Base-by-base conservation (phyloP, 2,888 invertebrate genomes). In the Tipula helvola region DNA sequence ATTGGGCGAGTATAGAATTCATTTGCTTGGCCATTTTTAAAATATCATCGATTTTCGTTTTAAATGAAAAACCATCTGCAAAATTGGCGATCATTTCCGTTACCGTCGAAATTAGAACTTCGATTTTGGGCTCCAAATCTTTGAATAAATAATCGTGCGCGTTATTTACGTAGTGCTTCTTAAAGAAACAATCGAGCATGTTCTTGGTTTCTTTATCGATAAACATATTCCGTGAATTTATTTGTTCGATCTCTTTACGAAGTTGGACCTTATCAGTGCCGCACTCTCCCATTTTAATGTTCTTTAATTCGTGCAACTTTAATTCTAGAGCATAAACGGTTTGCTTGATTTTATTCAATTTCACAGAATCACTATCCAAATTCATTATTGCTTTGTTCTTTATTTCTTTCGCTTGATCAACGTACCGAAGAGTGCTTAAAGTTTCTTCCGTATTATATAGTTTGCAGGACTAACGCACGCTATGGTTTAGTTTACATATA, bases 391-490 rank as follows among this genome's bases (percentile, higher is more conserved):
- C 97, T 90, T 97, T 97, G 90, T 98, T 98, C 89, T 97, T 96
- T 83, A 98, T 97, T 89, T 96, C 95, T 0, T 95, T 92, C 0
- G 97, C 97, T 12, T 96, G 93, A 91, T 98, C 97, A 0, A 98
- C 98, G 90, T 98, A 98, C 0, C 97, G 93, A 44, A 98, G 91
- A 0, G 98, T 98, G 52, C 96, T 97, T 0, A 98, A 90, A 0
- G 97, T 97, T 92, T 98, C 98, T 88, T 97, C 96, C 86, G 96
- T 91, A 90, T 96, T 96, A 88, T n/a, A n/a, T 96, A 96, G 90
- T 96, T 96, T 0, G 98, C 98, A 0, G 98, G 98, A 90, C 97
- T 97, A 0, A 98, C 95, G 90, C 98, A 99, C 0, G 98, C 98
- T n/a, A n/a, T n/a, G n/a, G n/a, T n/a, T n/a, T n/a, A n/a, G n/a